Evolutionary conservation across 2,888 invertebrate genomes (phyloP).

Genomic region (Synanthedon andrenaeformis): DNA sequence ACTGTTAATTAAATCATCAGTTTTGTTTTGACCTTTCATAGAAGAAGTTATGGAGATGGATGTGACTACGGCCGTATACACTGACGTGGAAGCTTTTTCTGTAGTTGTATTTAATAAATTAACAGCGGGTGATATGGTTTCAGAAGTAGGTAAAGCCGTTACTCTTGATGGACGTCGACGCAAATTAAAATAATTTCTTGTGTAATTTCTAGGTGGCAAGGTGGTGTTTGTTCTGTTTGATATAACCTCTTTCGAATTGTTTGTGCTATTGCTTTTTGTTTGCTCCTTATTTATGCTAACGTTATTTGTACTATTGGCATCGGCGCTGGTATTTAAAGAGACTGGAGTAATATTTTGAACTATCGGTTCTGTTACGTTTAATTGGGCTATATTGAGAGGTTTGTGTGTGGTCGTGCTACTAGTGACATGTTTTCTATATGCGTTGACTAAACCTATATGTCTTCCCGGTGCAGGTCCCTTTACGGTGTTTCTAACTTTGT

Average conservation of each 20-base stretch:
- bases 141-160: slow-evolving; percentile 35
- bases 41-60: slow-evolving; percentile 66
- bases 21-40: slow-evolving; percentile 59
- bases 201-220: slow-evolving; percentile 37
- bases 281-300: slow-evolving; percentile 17
- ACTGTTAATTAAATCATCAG: slow-evolving; percentile 33
- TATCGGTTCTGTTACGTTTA: slow-evolving; percentile 42
- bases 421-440: slow-evolving; percentile 52
- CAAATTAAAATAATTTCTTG: slow-evolving; percentile 47
- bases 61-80: slow-evolving; percentile 65
- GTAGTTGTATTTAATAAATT: slow-evolving; percentile 40
- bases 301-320: slow-evolving; percentile 20
- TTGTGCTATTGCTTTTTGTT: slow-evolving; percentile 16
- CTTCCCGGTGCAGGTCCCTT: slow-evolving; percentile 64
- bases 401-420: slow-evolving; percentile 38
- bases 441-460: slow-evolving; percentile 55
- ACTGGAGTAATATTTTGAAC: slow-evolving; percentile 29
- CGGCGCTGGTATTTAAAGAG: slow-evolving; percentile 26
- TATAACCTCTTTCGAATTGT: neutral
- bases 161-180: slow-evolving; percentile 45
- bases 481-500: slow-evolving; percentile 62
- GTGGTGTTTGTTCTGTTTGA: slow-evolving; percentile 25
- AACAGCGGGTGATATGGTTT: slow-evolving; percentile 20
- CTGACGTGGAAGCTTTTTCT: slow-evolving; percentile 57
- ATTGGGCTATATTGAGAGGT: slow-evolving; percentile 30